Base-by-base conservation (phyloP, 1,140 invertebrate species). In the Bilobella aurantiaca region DNA sequence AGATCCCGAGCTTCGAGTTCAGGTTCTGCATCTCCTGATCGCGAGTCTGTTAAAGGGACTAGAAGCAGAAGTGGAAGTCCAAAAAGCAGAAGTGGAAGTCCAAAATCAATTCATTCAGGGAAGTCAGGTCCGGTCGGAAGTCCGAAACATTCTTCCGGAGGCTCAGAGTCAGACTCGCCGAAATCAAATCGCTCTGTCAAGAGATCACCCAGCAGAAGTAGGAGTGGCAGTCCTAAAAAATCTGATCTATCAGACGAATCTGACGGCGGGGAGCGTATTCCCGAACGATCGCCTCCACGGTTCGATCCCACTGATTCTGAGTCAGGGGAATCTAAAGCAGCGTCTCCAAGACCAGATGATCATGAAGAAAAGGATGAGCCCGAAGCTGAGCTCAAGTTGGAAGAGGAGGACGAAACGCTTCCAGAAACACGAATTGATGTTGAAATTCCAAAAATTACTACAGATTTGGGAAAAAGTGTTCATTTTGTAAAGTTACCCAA, bases 401-500 rank as follows among this genome's bases (percentile, higher is more conserved):
- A 88, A 73, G 83, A 86, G 72, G 86, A 87, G 73, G 84, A 86
- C 49, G 86, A 90, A 71, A 86, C 85, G 21, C 82, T 86, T 27
- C 91, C 91, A 30, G 93, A 97, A 80, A 96, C 93, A 0, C 81
- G 91, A 74, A 97, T 97, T 62, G 93, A 97, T 75, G 93, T 96
- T 0, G 92, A 96, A 80, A 96, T 97, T 75, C 94, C 95, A 0
- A 90, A 93, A 78, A 96, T 98, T 68, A 86, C 85, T 58, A 91
- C 92, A 12, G 89, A 96, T 78, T 80, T 97, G 1, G 94, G 93
- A 34, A 87, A 86, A 67, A 90, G 94, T 73, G 82, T 96, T 71
- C 91, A 97, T 76, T 97, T 97, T 76, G 93, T 98, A 0, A 95
- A 96, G 77, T 75, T 95, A 42, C 92, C 92, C 0, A 95, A 95